These are phyloP conservation scores for Pachliopta kotzebuea DNA, from an alignment of 2,888 invertebrate genomes.

Conservation along the genomic window DNA sequence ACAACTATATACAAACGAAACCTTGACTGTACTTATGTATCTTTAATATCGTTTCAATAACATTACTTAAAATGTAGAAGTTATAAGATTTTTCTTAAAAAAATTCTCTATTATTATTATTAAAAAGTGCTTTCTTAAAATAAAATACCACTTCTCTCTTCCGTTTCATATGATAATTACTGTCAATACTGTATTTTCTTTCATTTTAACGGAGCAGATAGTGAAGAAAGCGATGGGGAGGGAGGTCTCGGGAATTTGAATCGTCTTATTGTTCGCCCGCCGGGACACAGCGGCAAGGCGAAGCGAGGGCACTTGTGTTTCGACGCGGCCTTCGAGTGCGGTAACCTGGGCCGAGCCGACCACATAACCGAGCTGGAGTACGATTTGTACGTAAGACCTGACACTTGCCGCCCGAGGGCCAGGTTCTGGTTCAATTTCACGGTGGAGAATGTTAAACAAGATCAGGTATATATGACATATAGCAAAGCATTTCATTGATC, in stretches of 20 bases:
- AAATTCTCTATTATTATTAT: too few relatives aligned
- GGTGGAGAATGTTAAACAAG: conserved; percentile 95
- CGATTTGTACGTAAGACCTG: conserved; percentile 96
- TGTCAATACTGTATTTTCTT: not conserved
- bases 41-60: not conserved
- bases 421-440: conserved; percentile 99
- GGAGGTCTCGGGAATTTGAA: conserved; percentile 96
- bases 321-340: conserved; percentile 98
- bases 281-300: conserved; percentile 96
- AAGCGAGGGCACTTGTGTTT: conserved; percentile 98
- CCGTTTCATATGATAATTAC: too few relatives aligned
- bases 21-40: conserved; percentile 64
- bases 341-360: conserved; percentile 97
- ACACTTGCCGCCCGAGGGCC: conserved; percentile 95
- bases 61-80: too few relatives aligned
- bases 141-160: too few relatives aligned
- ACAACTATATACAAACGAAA: conserved; percentile 84
- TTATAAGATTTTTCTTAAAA: too few relatives aligned
- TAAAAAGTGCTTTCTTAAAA: too few relatives aligned
- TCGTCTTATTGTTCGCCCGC: conserved; percentile 91
- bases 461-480: conserved; percentile 83
- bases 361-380: conserved; percentile 96
- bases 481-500: too few relatives aligned
- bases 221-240: conserved; percentile 95
- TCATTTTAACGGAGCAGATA: conserved; percentile 78